A percentile compares a stretch with the other conserved stretches of the same genome.
phyloP scores from a whole-genome alignment of 2,113 vertebrate species.

The Toxotes jaculatrix region DNA sequence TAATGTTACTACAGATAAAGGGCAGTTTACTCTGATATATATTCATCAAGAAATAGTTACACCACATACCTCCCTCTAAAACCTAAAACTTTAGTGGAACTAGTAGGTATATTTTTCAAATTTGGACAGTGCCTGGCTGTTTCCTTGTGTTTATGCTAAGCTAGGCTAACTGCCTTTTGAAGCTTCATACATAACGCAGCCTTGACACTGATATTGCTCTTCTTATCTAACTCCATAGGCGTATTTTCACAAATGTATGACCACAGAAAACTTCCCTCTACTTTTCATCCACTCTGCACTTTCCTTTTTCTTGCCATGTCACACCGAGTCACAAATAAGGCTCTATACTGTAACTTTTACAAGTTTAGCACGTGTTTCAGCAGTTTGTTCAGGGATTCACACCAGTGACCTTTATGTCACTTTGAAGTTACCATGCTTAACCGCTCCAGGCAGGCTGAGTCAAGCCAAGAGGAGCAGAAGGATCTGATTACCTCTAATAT shows the following conservation, averaged over 20 bases:
- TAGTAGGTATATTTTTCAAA: neutral
- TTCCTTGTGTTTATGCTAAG: neutral
- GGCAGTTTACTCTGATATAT: too few relatives aligned
- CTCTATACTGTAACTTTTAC: neutral
- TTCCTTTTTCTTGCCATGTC: neutral
- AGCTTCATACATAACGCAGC: too few relatives aligned
- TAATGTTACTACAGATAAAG: too few relatives aligned
- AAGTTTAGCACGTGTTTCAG: neutral
- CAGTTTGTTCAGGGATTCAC: neutral
- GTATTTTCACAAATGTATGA: too few relatives aligned
- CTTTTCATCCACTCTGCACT: too few relatives aligned
- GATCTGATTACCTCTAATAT: conserved; percentile 55
- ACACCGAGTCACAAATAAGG: neutral
- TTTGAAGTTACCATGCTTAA: neutral
- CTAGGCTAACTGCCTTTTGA: too few relatives aligned
- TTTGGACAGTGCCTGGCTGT: neutral
- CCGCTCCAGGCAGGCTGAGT: neutral
- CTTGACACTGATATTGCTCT: neutral
- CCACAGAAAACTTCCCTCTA: too few relatives aligned
- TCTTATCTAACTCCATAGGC: neutral
- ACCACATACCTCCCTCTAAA: too few relatives aligned
- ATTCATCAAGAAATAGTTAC: too few relatives aligned
- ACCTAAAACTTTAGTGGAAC: neutral
- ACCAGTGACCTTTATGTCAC: conserved; percentile 16
- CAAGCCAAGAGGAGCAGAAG: conserved; percentile 17